Conservation (phyloP, 2,113 vertebrate genomes). For the Planiliza haematocheilus region DNA sequence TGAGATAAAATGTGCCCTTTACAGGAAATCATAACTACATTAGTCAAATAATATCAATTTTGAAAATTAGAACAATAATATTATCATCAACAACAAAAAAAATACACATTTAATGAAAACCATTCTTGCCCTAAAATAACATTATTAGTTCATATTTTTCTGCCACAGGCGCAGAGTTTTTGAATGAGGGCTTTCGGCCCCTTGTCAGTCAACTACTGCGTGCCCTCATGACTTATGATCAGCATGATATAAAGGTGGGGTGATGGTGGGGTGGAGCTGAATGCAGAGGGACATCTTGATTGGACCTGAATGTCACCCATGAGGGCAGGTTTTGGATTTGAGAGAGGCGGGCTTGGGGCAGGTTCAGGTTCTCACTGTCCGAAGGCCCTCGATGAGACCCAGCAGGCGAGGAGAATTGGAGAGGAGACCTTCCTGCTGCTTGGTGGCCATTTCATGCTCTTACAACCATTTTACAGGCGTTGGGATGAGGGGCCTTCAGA, state of each 20-base stretch:
- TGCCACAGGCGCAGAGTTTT: conserved; percentile 67
- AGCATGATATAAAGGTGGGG: conserved; percentile 47
- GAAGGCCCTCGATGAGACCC: conserved; percentile 43
- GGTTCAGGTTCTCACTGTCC: conserved; percentile 56
- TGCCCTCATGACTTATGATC: conserved; percentile 44
- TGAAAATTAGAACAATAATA: conserved; percentile 80
- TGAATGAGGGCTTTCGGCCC: conserved; percentile 50
- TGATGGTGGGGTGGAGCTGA: conserved; percentile 20
- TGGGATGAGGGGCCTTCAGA: conserved; percentile 73
- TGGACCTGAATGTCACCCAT: conserved; percentile 29
- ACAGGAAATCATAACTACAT: conserved; percentile 82
- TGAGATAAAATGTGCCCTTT: conserved; percentile 84
- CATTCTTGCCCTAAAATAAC: conserved; percentile 70
- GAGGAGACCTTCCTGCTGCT: conserved; percentile 67
- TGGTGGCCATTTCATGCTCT: conserved; percentile 71
- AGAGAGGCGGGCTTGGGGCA: conserved; percentile 36
- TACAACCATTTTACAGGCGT: conserved; percentile 76
- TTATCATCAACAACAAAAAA: conserved; percentile 77
- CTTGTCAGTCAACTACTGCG: conserved; percentile 54
- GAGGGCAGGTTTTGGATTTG: conserved; percentile 29
- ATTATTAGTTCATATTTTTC: conserved; percentile 71
- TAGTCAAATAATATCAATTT: conserved; percentile 78
- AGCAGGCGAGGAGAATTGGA: conserved; percentile 47
- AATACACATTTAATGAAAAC: conserved; percentile 79
- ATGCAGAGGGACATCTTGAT: conserved; percentile 38